Percentiles rank a stretch among this genome's conserved stretches.
Conservation (phyloP, 2,797 vertebrate genomes). For the Strix occidentalis region DNA sequence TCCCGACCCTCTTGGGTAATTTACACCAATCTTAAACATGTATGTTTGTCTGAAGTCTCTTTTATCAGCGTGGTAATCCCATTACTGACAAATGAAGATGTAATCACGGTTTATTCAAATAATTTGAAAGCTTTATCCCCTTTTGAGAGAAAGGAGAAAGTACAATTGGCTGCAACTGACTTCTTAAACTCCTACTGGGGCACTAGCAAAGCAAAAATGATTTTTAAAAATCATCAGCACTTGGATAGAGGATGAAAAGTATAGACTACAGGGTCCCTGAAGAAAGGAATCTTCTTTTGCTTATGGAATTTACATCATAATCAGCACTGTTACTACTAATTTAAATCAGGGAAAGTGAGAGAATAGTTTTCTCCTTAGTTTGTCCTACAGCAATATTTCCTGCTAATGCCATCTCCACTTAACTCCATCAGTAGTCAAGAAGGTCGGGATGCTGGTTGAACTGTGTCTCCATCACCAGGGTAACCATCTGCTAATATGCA, state of each 20-base stretch:
- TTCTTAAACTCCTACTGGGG: constrained; percentile 71
- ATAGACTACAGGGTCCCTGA: not conserved
- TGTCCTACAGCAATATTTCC: not conserved
- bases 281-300: not conserved
- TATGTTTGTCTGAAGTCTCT: constrained; percentile 75
- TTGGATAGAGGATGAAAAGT: not conserved
- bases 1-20: constrained; percentile 75
- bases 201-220: not conserved
- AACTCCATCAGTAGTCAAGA: not conserved
- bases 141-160: constrained; percentile 67
- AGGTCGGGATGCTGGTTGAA: not conserved
- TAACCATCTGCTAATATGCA: not conserved
- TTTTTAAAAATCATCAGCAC: not conserved
- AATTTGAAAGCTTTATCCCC: constrained; percentile 75
- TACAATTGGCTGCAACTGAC: constrained; percentile 72
- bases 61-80: constrained; percentile 85
- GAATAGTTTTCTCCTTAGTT: not conserved
- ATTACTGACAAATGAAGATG: constrained; percentile 89
- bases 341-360: not conserved
- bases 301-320: not conserved
- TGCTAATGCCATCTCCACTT: not conserved
- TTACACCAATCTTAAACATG: constrained; percentile 79
- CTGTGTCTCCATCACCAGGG: not conserved
- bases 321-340: not conserved
- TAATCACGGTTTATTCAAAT: constrained; percentile 79